phyloP scores from a whole-genome alignment of 2,888 invertebrate genomes.

The Imbricaverruca yamaguchii region DNA sequence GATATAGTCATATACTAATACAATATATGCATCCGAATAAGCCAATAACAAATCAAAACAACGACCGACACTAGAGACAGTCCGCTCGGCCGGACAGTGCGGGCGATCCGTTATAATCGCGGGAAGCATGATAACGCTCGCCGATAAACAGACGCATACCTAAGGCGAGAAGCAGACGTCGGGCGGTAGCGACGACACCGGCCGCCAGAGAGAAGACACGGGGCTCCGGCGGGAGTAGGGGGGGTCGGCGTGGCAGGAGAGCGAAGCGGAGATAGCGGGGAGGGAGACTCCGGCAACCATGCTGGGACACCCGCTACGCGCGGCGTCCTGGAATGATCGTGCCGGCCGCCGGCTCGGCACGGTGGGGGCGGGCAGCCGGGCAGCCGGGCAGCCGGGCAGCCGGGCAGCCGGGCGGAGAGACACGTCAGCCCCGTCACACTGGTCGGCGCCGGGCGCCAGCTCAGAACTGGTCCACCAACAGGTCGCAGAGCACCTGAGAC shows the following conservation, averaged over 20 bases:
- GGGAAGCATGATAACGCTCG: neutral
- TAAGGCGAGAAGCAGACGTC: neutral
- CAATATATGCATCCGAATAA: slow-evolving; percentile 13
- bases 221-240: neutral
- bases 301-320: neutral
- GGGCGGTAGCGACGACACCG: neutral
- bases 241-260: neutral
- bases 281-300: neutral
- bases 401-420: too few species aligned
- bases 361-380: too few species aligned
- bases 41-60: slow-evolving; percentile 21
- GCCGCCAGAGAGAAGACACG: neutral
- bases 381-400: too few species aligned
- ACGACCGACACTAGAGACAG: neutral
- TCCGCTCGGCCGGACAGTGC: neutral
- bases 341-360: too few species aligned
- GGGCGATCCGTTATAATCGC: neutral
- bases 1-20: slow-evolving; percentile 18
- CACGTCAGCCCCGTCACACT: too few species aligned
- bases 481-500: slow-evolving; percentile 84
- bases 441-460: too few species aligned
- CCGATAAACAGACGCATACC: neutral
- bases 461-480: slow-evolving; percentile 90
- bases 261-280: neutral
- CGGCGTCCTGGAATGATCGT: too few species aligned